Evolutionary conservation across 2,888 invertebrate species (phyloP).

Genomic region (Odontothrips loti): DNA sequence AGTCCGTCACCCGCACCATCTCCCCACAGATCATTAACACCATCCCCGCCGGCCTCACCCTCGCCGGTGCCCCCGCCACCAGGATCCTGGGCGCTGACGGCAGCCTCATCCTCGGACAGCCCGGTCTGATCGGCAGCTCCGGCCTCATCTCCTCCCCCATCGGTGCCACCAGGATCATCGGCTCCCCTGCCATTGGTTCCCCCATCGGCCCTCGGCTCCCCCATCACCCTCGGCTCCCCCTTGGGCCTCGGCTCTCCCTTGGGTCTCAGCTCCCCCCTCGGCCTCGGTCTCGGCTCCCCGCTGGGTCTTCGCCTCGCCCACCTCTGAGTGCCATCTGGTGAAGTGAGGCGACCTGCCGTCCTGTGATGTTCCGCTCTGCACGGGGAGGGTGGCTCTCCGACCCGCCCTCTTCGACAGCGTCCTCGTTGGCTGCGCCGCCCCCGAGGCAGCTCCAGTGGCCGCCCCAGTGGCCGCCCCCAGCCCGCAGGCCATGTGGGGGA

Average conservation of each 20-base stretch:
- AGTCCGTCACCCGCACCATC: slow-evolving; percentile 36
- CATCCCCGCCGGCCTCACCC: slow-evolving; percentile 45
- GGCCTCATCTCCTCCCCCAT: slow-evolving; percentile 32
- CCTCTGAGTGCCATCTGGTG: slow-evolving; percentile 27
- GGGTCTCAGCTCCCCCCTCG: slow-evolving; percentile 32
- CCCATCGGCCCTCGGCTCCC: slow-evolving; percentile 32
- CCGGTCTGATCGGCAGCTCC: slow-evolving; percentile 37
- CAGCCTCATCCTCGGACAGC: slow-evolving; percentile 31
- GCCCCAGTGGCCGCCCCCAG: background rate
- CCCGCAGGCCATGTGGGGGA: background rate
- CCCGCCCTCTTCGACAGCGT: background rate
- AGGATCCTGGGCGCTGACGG: slow-evolving; percentile 45
- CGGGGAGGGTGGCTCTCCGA: background rate
- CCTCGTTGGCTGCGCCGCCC: background rate
- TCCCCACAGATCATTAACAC: slow-evolving; percentile 39
- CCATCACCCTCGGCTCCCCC: slow-evolving; percentile 20
- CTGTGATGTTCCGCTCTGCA: background rate
- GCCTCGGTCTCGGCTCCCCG: slow-evolving; percentile 32
- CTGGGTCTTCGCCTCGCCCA: slow-evolving; percentile 33
- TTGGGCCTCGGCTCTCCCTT: slow-evolving; percentile 33
- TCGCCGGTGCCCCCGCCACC: slow-evolving; percentile 41
- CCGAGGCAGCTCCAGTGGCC: too few relatives aligned
- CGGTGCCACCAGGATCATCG: background rate
- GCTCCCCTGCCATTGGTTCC: background rate
- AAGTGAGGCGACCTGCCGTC: background rate